Base-by-base conservation (phyloP, 2,113 vertebrate genomes). In the Todiramphus chloris region DNA sequence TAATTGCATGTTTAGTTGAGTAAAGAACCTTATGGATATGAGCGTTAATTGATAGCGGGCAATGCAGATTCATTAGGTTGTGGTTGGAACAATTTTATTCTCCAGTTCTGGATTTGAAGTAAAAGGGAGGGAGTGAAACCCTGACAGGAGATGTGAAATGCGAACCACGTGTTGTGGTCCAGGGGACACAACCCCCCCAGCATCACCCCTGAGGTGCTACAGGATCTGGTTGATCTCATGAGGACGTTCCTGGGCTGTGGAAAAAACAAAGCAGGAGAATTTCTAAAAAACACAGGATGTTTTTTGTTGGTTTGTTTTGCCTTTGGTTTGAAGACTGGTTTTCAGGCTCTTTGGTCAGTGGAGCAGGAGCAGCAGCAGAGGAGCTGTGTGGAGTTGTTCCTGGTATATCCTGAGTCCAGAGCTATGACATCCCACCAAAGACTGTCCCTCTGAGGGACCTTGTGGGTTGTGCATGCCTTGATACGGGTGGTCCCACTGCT, bases 81-180 rank as follows among this genome's bases (percentile, higher is more conserved):
- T 37, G 25, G 27, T 10, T 83, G 74, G 28, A 87, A 63, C 1
- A 2, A 30, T 82, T 95, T 87, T 83, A 28, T 89, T 87, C 39
- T 95, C 27, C 21, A 21, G 30, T 94, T 94, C 69, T 90, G 48
- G 77, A 87, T 79, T 59, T 89, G 46, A 77, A 76, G 43, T 53
- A 43, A 69, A 94, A 95, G 93, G 94, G 84, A 80, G 44, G 51
- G 77, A 94, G 59, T 80, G 55, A 96, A 94, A 86, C 58, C 50
- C 80, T 50, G 41, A 76, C 48, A 33, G 59, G 66, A 95, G 83
- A 69, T 64, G 28, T 4, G 9, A 85, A 94, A 95, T 92, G 68
- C 63, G 92, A 95, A 80, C 55, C 94, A 93, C 30, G 79, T 93
- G 94, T 81, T 94, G 41, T 27, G 24, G 69, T 90, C 76, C 88